Evolutionary conservation across 1,140 invertebrate genomes (phyloP).

Genomic region (Drosophila insularis): DNA sequence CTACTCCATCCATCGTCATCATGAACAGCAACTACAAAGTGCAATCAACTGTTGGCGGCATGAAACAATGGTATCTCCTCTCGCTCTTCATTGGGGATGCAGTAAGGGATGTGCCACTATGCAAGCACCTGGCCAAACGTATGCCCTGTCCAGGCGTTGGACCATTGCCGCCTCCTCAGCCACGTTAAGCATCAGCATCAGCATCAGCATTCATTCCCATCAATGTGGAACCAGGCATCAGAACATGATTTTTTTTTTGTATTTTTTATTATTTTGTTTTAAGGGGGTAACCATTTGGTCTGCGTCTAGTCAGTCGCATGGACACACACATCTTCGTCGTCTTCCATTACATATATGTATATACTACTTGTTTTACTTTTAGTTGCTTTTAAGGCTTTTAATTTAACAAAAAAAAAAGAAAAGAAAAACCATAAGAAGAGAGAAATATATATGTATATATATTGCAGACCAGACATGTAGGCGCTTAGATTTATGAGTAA

Average conservation of each 20-base stretch:
- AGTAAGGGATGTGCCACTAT: constrained; percentile 89
- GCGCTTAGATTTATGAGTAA: constrained; percentile 69
- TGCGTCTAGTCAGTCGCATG: constrained; percentile 62
- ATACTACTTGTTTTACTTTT: constrained; percentile 46
- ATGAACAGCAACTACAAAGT: constrained; percentile 88
- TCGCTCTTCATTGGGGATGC: constrained; percentile 92
- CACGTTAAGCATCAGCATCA: constrained; percentile 52
- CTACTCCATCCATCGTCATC: not conserved
- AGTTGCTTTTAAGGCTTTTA: constrained; percentile 71
- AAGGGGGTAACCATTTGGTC: constrained; percentile 14
- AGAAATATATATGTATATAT: not conserved
- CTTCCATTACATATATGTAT: constrained; percentile 28
- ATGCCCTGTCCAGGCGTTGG: constrained; percentile 80
- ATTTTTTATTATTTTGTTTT: constrained; percentile 3
- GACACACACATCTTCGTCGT: constrained; percentile 59
- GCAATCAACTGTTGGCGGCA: constrained; percentile 85
- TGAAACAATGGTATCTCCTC: constrained; percentile 91
- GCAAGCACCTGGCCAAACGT: constrained; percentile 89
- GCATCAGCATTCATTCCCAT: not conserved
- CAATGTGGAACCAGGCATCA: constrained; percentile 6
- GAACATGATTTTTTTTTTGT: not conserved
- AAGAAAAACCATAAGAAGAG: not conserved
- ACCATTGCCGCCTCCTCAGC: constrained; percentile 71
- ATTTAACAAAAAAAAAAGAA: constrained; percentile 54
- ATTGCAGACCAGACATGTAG: constrained; percentile 53